Conservation (phyloP, 1,140 invertebrate genomes). For the Augochlora pura region DNA sequence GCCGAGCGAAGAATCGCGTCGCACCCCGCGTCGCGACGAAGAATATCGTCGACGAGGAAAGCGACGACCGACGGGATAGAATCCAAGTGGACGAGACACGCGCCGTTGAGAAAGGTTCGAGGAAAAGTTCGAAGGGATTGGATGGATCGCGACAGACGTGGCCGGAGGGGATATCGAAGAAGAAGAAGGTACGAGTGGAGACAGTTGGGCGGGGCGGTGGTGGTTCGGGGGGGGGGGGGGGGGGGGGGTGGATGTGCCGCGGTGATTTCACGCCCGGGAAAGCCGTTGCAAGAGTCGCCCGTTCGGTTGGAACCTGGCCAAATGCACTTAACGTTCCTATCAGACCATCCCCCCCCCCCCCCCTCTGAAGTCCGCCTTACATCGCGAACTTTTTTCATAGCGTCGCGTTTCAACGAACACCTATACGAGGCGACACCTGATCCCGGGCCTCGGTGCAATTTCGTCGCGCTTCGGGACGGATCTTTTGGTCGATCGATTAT, state of each 20-base stretch:
- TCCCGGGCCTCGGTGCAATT: not conserved
- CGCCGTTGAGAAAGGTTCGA: slow-evolving; percentile 11
- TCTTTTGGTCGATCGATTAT: not conserved
- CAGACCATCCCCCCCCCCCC: slow-evolving; percentile 37
- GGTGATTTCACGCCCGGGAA: slow-evolving; percentile 71
- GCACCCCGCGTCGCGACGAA: not conserved
- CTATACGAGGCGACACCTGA: not conserved
- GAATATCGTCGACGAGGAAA: slow-evolving; percentile 1
- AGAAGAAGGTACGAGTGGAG: slow-evolving; percentile 45
- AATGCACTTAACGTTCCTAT: slow-evolving; percentile 78
- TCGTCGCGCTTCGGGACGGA: not conserved
- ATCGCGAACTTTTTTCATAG: slow-evolving; percentile 12
- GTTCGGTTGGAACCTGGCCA: slow-evolving; percentile 73
- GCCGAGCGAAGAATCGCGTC: not conserved
- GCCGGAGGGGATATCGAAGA: slow-evolving; percentile 35
- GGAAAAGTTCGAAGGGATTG: slow-evolving; percentile 50
- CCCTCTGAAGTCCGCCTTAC: slow-evolving; percentile 3
- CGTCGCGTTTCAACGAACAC: not conserved
- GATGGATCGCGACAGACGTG: slow-evolving; percentile 42
- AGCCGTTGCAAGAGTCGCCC: slow-evolving; percentile 61
- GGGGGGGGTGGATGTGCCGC: slow-evolving; percentile 25
- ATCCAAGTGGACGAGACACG: slow-evolving; percentile 35
- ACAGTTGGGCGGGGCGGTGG: slow-evolving; percentile 53
- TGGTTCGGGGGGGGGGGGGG: not conserved
- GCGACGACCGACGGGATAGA: not conserved